Base-by-base conservation (phyloP, 2,888 invertebrate species). In the Polydrusus cervinus region DNA sequence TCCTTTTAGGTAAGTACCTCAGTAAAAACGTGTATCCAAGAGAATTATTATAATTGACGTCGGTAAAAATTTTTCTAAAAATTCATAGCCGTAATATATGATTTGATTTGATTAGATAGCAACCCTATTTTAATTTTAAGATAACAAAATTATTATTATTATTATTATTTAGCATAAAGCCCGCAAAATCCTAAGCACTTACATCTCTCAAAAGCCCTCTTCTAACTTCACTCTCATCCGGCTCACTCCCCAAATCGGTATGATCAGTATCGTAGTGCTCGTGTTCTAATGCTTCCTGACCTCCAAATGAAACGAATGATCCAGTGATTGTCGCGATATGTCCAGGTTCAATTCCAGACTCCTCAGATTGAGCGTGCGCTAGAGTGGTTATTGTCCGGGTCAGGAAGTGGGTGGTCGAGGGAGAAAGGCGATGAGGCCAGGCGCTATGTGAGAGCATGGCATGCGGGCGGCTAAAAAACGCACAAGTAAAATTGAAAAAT, bases 181-280 rank as follows among this genome's bases (percentile, higher is more conserved):
- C n/a, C 13, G 3, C 13, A 43, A 13, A n/a, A 43, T 43, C 10
- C n/a, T 11, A 43, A n/a, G 0, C 9, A 90, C 94, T 91, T 87
- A 95, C 95, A 88, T 95, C 95, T 86, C 94, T 92, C 82, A 95
- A 89, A 83, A 95, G 88, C 87, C 93, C 93, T 82, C 93, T 89
- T 74, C 93, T 90, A 80, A 94, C 89, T 85, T 95, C 94, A 43
- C 92, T 92, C 85, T 95, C 95, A 86, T 95, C 95, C 79, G 91
- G 88, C 84, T 95, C 95, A 65, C 94, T 95, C 77, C 92, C 93
- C 67, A 94, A 89, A 86, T 94, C 94, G 18, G 94, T 94, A 83
- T 94, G 94, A 85, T 94, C 94, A 66, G 94, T 94, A 83, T 94
- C 93, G 85, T 94, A 94, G 45, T 91, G 91, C 0, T 60, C 57